These are phyloP conservation scores for Drosophila pseudoobscura DNA, from an alignment of 1,140 invertebrate species.

Conservation along the genomic window DNA sequence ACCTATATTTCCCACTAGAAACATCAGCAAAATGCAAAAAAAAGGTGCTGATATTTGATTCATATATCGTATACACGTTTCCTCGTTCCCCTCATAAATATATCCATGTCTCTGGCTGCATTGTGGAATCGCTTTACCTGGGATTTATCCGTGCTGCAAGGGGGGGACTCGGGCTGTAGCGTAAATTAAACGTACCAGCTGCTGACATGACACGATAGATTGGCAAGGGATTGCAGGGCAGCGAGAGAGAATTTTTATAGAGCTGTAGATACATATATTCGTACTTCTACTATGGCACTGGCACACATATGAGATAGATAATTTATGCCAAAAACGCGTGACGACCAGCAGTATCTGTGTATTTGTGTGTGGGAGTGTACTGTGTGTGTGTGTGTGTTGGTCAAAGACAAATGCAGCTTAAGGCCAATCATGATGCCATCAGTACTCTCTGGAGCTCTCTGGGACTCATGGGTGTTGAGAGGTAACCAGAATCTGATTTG, in stretches of 20 bases:
- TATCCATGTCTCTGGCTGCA: constrained; percentile 39
- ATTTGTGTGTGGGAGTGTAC: not conserved
- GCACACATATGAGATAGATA: constrained; percentile 62
- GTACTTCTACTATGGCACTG: constrained; percentile 21
- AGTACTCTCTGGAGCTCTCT: not conserved
- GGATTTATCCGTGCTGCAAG: constrained; percentile 72
- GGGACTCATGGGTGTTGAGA: constrained; percentile 4
- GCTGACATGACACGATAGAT: constrained; percentile 72
- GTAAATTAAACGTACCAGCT: constrained; percentile 77
- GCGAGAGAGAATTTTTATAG: constrained; percentile 46
- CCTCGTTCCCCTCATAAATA: not conserved
- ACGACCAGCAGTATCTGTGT: constrained; percentile 24
- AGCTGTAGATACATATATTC: constrained; percentile 11
- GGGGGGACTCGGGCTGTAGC: constrained; percentile 6
- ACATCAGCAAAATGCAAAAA: constrained; percentile 61
- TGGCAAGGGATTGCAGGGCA: constrained; percentile 24
- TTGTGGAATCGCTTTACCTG: constrained; percentile 58
- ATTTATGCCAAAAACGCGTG: constrained; percentile 77
- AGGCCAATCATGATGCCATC: constrained; percentile 29
- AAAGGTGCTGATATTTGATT: constrained; percentile 72
- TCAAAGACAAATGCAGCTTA: constrained; percentile 48
- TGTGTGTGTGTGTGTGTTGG: constrained; percentile 29
- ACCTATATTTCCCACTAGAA: constrained; percentile 4
- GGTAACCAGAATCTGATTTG: constrained; percentile 34
- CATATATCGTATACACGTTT: constrained; percentile 33